Evolutionary conservation across 2,797 vertebrate species (phyloP).

Genomic region (Rhinogobio ventralis): DNA sequence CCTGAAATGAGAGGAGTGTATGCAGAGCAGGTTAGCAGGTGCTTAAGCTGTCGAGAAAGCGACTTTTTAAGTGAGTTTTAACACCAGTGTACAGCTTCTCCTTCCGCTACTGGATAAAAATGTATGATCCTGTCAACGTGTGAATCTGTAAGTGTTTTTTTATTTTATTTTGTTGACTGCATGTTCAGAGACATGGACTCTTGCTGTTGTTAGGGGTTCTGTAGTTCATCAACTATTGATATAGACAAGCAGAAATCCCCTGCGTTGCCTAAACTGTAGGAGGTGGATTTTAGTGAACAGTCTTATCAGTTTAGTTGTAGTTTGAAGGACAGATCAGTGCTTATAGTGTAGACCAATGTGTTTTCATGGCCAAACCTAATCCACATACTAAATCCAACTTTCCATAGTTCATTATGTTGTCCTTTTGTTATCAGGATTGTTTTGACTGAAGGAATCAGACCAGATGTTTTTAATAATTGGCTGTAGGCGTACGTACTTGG

Average conservation of each 20-base stretch:
- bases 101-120: neutral
- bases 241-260: neutral
- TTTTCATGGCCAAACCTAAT: neutral
- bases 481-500: neutral
- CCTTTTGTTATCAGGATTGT: neutral
- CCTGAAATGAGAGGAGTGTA: conserved; percentile 41
- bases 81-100: neutral
- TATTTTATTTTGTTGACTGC: neutral
- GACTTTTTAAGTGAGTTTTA: neutral
- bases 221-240: neutral
- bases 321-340: neutral
- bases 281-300: neutral
- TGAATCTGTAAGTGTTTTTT: conserved; percentile 33
- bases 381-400: neutral
- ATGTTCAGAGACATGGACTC: neutral
- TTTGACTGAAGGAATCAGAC: conserved; percentile 7
- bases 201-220: conserved; percentile 2
- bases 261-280: neutral
- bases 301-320: conserved; percentile 23
- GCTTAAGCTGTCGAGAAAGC: conserved; percentile 64
- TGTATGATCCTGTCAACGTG: neutral
- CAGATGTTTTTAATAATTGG: conserved; percentile 20
- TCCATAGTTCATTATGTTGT: neutral
- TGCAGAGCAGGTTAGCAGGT: conserved; percentile 60
- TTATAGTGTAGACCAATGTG: neutral